phyloP scores from a whole-genome alignment of 2,113 vertebrate species.

The Globicephala melas region DNA sequence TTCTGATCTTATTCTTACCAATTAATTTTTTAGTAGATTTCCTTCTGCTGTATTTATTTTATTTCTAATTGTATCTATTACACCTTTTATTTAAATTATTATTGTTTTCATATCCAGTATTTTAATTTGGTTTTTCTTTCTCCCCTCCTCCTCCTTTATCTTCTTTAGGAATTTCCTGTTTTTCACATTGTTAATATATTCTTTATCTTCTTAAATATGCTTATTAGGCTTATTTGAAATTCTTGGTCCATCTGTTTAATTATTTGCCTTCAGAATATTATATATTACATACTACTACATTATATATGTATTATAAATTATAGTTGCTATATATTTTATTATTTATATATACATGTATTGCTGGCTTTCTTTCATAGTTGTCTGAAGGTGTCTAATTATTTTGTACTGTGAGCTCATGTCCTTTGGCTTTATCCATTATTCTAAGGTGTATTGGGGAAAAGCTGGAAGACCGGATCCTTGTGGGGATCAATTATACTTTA shows the following conservation, averaged over 20 bases:
- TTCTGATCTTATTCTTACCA: background rate
- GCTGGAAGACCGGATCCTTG: background rate
- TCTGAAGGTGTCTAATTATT: background rate
- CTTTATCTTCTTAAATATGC: background rate
- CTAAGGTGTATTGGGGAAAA: background rate
- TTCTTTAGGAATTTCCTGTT: background rate
- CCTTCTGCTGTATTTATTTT: background rate
- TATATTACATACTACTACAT: too few relatives aligned
- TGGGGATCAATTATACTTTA: background rate
- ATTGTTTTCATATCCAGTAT: background rate
- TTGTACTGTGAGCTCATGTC: background rate
- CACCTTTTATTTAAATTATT: background rate
- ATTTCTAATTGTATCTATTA: background rate
- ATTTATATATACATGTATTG: background rate
- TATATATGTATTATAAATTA: background rate
- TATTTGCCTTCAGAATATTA: background rate
- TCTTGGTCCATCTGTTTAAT: background rate
- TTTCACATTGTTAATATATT: background rate
- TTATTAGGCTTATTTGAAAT: background rate
- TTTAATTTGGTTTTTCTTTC: background rate
- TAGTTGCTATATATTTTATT: background rate
- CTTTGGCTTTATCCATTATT: background rate
- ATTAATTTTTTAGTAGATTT: background rate
- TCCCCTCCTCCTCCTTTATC: background rate
- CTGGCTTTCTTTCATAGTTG: background rate